Conservation (phyloP, 1,140 invertebrate species). For the Drosophila aff. region DNA sequence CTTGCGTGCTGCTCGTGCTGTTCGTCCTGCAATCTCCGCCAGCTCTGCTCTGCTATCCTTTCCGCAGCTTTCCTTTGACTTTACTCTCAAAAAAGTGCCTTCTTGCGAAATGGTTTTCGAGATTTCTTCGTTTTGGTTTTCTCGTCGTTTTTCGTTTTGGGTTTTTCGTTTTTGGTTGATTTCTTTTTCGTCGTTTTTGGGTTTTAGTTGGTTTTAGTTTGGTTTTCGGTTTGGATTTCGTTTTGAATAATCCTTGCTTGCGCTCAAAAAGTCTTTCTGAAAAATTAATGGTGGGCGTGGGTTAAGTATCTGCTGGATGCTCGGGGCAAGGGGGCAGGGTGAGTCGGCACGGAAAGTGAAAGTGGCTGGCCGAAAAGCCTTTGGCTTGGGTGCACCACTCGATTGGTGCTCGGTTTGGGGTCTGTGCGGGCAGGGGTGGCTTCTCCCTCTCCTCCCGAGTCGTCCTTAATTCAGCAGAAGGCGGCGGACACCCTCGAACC, state of each 20-base stretch:
- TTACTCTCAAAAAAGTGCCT: conserved; percentile 66
- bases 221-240: conserved; percentile 52
- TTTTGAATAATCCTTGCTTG: conserved; percentile 80
- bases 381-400: conserved; percentile 76
- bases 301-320: conserved; percentile 40
- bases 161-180: conserved; percentile 37
- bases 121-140: conserved; percentile 29
- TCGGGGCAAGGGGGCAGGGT: not conserved
- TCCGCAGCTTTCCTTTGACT: conserved; percentile 59
- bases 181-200: conserved; percentile 53
- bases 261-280: conserved; percentile 84
- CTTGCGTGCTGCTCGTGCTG: conserved; percentile 33
- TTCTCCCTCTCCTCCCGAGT: conserved; percentile 5
- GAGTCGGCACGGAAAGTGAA: conserved; percentile 61
- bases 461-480: conserved; percentile 67
- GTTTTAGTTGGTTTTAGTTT: conserved; percentile 59
- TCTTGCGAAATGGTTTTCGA: conserved; percentile 59
- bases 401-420: conserved; percentile 75
- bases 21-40: conserved; percentile 31
- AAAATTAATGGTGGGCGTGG: conserved; percentile 52
- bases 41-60: conserved; percentile 29
- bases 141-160: conserved; percentile 43
- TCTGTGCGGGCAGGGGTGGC: conserved; percentile 17
- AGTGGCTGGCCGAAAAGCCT: conserved; percentile 75
- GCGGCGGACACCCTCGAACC: conserved; percentile 21